These are phyloP conservation scores for Calcarius lapponicus DNA, from an alignment of 2,797 vertebrate genomes.

Conservation along the genomic window DNA sequence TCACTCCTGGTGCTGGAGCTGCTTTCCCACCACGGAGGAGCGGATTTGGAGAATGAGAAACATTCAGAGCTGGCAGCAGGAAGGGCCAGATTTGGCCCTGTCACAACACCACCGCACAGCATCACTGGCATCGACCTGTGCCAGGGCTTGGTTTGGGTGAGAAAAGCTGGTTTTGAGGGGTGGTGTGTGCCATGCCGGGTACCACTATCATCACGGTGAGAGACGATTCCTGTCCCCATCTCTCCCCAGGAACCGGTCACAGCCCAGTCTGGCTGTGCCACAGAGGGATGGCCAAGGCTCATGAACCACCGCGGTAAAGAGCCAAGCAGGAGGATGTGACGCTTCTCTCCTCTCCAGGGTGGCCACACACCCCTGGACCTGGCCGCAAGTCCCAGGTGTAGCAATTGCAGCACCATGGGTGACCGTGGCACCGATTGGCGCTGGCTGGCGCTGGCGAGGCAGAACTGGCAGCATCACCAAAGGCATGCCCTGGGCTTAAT, in stretches of 20 bases:
- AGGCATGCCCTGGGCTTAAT: neutral
- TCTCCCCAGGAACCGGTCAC: accelerated
- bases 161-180: neutral
- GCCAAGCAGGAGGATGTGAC: neutral
- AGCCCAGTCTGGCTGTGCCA: neutral
- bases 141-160: neutral
- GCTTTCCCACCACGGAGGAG: accelerated
- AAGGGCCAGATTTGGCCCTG: accelerated
- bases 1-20: accelerated
- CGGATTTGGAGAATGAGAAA: accelerated
- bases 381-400: accelerated
- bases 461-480: neutral
- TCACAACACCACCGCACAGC: accelerated
- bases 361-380: accelerated
- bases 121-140: accelerated
- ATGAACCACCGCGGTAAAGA: accelerated
- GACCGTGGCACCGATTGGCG: accelerated
- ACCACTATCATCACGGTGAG: accelerated
- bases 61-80: accelerated
- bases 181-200: accelerated
- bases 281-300: neutral
- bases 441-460: accelerated
- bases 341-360: neutral
- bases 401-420: accelerated
- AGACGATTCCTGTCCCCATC: accelerated